Evolutionary conservation across 1,140 invertebrate genomes (phyloP).

Genomic region (Ips typographus): DNA sequence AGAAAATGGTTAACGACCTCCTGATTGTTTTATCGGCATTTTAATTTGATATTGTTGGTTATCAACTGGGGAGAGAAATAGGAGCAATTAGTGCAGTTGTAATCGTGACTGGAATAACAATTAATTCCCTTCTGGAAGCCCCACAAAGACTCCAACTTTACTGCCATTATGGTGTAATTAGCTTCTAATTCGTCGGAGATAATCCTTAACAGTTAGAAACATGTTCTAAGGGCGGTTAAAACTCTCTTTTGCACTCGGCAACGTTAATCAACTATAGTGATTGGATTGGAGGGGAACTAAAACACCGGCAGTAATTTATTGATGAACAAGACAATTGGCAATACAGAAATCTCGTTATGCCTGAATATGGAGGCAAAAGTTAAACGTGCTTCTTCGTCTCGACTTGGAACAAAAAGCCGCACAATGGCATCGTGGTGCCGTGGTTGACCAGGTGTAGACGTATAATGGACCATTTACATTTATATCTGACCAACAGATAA

Average conservation of each 20-base stretch:
- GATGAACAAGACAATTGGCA: not conserved
- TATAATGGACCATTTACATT: conserved; percentile 4
- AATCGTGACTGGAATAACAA: not conserved
- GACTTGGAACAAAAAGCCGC: not conserved
- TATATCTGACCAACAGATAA: not conserved
- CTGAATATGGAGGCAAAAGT: not conserved
- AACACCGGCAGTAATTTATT: not conserved
- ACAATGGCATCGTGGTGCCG: not conserved
- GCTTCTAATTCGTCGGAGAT: conserved; percentile 1
- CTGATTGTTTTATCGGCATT: too few species aligned
- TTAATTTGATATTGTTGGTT: too few species aligned
- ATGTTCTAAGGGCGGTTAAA: not conserved
- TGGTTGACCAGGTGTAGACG: conserved; percentile 2
- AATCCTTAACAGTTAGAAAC: conserved; percentile 1
- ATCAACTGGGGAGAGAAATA: too few species aligned
- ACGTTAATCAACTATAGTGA: too few species aligned
- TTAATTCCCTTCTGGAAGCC: not conserved
- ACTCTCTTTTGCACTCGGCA: too few species aligned
- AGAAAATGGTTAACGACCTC: too few species aligned
- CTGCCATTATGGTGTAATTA: not conserved
- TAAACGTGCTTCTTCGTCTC: not conserved
- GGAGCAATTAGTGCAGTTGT: too few species aligned
- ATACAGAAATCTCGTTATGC: not conserved
- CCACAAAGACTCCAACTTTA: not conserved
- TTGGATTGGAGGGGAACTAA: too few species aligned